Percentiles rank a stretch among this genome's conserved stretches.
phyloP scores from a whole-genome alignment of 2,797 vertebrate genomes.

The Enteromius mattozi region DNA sequence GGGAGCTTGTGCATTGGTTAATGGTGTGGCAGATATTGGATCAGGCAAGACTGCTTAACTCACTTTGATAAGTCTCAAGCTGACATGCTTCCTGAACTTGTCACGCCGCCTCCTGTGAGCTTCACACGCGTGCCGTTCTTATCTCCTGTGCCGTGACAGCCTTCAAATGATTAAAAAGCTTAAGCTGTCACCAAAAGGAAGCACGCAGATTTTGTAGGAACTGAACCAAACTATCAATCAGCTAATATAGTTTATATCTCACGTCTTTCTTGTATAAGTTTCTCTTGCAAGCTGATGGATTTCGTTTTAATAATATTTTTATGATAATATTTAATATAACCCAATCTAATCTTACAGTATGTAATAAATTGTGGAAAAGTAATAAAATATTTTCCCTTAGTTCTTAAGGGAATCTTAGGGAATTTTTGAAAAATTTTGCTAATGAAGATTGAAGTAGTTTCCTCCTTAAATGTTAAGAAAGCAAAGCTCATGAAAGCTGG shows the following conservation, averaged over 20 bases:
- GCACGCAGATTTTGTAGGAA: constrained; percentile 3
- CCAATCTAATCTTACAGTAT: neutral
- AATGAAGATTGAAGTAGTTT: constrained; percentile 55
- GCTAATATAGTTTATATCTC: constrained; percentile 2
- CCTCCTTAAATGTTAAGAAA: constrained; percentile 46
- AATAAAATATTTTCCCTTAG: neutral
- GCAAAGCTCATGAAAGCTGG: neutral
- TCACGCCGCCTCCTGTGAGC: constrained; percentile 13
- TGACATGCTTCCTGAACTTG: constrained; percentile 51
- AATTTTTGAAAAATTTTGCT: constrained; percentile 18
- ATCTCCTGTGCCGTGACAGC: constrained; percentile 19
- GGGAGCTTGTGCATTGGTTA: constrained; percentile 10
- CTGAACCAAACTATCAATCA: neutral
- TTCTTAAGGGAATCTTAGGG: neutral
- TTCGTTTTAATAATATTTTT: neutral
- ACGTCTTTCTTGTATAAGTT: constrained; percentile 4
- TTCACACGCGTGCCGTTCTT: constrained; percentile 26
- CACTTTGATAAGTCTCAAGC: constrained; percentile 20
- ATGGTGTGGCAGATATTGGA: constrained; percentile 47
- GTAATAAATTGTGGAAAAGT: constrained; percentile 18
- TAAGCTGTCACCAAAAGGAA: constrained; percentile 24
- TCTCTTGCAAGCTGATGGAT: neutral
- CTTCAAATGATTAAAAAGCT: constrained; percentile 40
- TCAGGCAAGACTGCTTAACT: constrained; percentile 51
- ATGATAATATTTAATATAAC: constrained; percentile 8